Evolutionary conservation across 2,113 vertebrate genomes (phyloP).

Genomic region (Saguinus midas): DNA sequence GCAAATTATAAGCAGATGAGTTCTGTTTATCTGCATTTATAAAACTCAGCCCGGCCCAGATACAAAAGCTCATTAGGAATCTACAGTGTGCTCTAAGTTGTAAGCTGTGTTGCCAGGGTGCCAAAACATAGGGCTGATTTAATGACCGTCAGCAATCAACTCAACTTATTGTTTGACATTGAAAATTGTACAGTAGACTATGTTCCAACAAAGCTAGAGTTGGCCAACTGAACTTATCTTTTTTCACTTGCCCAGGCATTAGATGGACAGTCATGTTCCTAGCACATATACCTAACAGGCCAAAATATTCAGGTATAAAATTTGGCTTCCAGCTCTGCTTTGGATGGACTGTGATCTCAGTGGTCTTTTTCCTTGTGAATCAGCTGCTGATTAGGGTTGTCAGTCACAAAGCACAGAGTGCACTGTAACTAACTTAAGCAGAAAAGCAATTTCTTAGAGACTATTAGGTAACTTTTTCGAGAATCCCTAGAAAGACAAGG

Average conservation of each 20-base stretch:
- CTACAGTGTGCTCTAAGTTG: conserved; percentile 41
- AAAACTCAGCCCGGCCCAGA: conserved; percentile 50
- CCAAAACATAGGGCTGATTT: conserved; percentile 42
- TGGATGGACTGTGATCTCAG: background rate
- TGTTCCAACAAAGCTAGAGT: background rate
- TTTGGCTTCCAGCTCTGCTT: background rate
- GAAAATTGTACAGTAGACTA: background rate
- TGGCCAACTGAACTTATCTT: background rate
- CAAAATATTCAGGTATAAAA: background rate
- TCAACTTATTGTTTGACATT: background rate
- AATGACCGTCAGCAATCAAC: conserved; percentile 4
- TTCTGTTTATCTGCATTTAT: conserved; percentile 56
- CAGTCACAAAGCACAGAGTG: background rate
- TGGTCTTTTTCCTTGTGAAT: background rate
- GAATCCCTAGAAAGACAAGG: background rate
- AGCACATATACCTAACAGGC: background rate
- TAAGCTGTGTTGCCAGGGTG: background rate
- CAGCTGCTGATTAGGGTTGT: background rate
- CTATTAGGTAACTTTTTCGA: background rate
- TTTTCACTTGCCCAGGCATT: background rate
- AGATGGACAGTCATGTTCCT: background rate
- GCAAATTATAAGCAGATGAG: conserved; percentile 51
- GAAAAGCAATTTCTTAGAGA: background rate
- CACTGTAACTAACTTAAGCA: background rate
- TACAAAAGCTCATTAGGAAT: conserved; percentile 69